Conservation (phyloP, 2,797 vertebrate species). For the Poliocrania exsul region DNA sequence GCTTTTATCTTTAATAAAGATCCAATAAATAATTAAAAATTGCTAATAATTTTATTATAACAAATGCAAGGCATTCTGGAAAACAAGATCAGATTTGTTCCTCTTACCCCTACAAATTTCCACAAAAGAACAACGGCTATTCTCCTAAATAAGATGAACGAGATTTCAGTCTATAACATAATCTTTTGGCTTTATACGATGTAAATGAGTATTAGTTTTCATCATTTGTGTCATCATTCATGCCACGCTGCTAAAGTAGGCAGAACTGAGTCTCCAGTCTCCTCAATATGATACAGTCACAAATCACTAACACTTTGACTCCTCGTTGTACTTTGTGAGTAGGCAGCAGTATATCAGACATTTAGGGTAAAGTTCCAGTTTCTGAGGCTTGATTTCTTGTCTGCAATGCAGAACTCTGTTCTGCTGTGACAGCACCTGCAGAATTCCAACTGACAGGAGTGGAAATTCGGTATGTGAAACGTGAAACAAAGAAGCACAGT, state of each 20-base stretch:
- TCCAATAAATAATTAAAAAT: not conserved
- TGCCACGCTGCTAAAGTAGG: not conserved
- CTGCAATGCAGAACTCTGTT: conserved; percentile 56
- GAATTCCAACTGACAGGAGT: conserved; percentile 32
- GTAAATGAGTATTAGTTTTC: not conserved
- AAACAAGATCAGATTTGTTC: not conserved
- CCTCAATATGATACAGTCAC: not conserved
- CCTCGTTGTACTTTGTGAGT: not conserved
- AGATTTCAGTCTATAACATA: not conserved
- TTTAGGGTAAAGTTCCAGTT: not conserved
- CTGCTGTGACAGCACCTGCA: conserved; percentile 52
- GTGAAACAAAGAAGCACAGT: not conserved
- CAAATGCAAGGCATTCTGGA: not conserved
- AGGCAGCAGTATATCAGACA: not conserved
- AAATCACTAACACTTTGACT: not conserved
- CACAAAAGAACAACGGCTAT: not conserved
- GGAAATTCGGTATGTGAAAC: not conserved
- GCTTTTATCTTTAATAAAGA: not conserved
- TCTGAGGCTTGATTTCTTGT: not conserved
- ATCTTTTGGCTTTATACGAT: not conserved
- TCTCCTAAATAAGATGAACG: not conserved
- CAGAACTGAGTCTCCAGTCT: not conserved
- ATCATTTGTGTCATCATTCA: not conserved
- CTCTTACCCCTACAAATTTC: not conserved
- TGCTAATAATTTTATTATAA: not conserved